Evolutionary conservation across 2,888 invertebrate genomes (phyloP).

Genomic region (Stegophylla sp.): DNA sequence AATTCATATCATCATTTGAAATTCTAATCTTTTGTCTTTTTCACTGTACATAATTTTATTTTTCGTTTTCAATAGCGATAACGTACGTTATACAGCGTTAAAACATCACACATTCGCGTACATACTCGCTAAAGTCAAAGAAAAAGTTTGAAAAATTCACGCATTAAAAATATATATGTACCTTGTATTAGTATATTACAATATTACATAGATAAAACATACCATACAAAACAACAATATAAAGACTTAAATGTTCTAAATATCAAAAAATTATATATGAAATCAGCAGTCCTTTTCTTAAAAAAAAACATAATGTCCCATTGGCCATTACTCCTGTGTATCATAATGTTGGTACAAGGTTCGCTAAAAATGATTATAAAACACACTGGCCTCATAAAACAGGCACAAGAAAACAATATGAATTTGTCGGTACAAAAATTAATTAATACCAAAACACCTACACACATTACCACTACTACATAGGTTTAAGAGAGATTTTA

Average conservation of each 20-base stretch:
- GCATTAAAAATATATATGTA: no score
- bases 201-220: not conserved
- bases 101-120: no score
- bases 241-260: conserved; percentile 10
- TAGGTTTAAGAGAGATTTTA: conserved; percentile 13
- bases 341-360: not conserved
- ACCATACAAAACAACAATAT: conserved; percentile 7
- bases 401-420: conserved; percentile 9
- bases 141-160: no score
- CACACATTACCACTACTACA: not conserved
- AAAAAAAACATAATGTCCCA: conserved; percentile 20
- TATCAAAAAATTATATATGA: conserved; percentile 1
- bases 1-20: no score
- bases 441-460: conserved; percentile 9
- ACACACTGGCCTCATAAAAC: not conserved
- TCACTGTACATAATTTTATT: no score
- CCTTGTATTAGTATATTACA: no score
- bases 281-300: conserved; percentile 6
- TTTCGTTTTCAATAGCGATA: no score
- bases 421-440: not conserved
- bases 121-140: no score
- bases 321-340: conserved; percentile 10
- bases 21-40: no score
- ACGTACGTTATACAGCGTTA: no score
- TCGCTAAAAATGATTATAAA: not conserved